Evolutionary conservation across 2,888 invertebrate species (phyloP).

Genomic region (Drosophila mercatorum): DNA sequence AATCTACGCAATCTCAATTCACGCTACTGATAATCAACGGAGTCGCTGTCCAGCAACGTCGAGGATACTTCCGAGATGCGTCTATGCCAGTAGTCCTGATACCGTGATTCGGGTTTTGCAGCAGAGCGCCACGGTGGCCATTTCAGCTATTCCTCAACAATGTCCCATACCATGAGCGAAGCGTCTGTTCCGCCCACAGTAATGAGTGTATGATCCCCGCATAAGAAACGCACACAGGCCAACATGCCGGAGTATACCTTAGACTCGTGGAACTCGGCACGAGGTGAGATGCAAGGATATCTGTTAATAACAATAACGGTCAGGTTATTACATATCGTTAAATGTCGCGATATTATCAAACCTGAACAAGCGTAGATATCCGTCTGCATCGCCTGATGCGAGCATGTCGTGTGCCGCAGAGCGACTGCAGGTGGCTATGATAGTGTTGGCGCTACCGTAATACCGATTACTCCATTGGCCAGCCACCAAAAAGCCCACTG

Average conservation of each 20-base stretch:
- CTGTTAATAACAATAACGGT: slow-evolving; percentile 82
- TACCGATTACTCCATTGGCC: slow-evolving; percentile 96
- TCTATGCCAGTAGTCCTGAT: slow-evolving; percentile 82
- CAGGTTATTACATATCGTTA: neutral
- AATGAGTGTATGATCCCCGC: slow-evolving; percentile 93
- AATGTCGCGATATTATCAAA: slow-evolving; percentile 73
- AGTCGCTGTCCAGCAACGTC: slow-evolving; percentile 83
- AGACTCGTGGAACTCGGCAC: slow-evolving; percentile 94
- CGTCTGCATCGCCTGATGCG: slow-evolving; percentile 94
- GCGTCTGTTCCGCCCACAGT: slow-evolving; percentile 95
- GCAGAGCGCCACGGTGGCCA: slow-evolving; percentile 84
- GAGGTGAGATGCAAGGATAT: slow-evolving; percentile 93
- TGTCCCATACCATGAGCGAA: slow-evolving; percentile 95
- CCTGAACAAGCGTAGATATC: slow-evolving; percentile 93
- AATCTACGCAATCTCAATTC: slow-evolving; percentile 40
- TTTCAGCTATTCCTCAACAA: slow-evolving; percentile 87
- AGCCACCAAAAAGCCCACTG: slow-evolving; percentile 93
- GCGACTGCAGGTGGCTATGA: slow-evolving; percentile 92
- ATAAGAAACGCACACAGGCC: slow-evolving; percentile 92
- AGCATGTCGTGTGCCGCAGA: slow-evolving; percentile 93
- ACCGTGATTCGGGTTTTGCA: slow-evolving; percentile 77
- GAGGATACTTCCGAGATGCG: slow-evolving; percentile 83
- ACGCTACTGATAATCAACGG: slow-evolving; percentile 80
- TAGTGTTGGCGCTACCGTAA: slow-evolving; percentile 93
- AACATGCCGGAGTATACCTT: slow-evolving; percentile 94